phyloP scores from a whole-genome alignment of 2,797 vertebrate species.

The Tiaroga cobitis region DNA sequence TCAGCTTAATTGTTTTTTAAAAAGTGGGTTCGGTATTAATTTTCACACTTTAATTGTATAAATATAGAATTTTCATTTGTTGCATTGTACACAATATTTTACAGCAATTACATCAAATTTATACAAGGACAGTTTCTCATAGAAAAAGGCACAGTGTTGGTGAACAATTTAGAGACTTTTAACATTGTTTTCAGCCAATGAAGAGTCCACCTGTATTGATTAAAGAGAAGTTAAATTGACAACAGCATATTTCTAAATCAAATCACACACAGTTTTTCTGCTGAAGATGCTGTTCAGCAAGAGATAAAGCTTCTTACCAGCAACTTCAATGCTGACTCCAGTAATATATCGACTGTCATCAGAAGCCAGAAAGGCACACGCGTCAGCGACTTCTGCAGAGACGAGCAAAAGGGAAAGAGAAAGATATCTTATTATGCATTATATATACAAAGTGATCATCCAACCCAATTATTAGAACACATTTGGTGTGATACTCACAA shows the following conservation, averaged over 20 bases:
- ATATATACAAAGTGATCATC: not conserved
- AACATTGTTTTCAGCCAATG: slow-evolving; percentile 70
- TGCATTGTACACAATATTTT: slow-evolving; percentile 7
- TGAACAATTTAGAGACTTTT: slow-evolving; percentile 26
- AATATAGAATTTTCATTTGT: slow-evolving; percentile 10
- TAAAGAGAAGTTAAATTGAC: not conserved
- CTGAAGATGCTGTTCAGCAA: not conserved
- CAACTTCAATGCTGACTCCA: slow-evolving; percentile 86
- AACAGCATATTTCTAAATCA: not conserved
- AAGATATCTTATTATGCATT: not conserved
- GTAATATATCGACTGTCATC: slow-evolving; percentile 89
- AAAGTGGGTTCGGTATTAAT: not conserved
- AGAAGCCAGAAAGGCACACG: slow-evolving; percentile 87
- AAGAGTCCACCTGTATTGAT: slow-evolving; percentile 78
- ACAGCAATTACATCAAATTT: slow-evolving; percentile 11
- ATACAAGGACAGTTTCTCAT: not conserved
- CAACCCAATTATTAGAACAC: not conserved
- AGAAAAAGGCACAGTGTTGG: slow-evolving; percentile 30
- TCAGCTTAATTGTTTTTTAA: slow-evolving; percentile 23
- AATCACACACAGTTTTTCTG: not conserved
- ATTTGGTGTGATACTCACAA: not conserved
- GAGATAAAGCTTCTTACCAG: slow-evolving; percentile 72
- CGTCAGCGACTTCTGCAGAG: slow-evolving; percentile 85
- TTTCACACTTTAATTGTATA: not conserved
- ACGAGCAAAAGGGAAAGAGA: not conserved